phyloP scores from a whole-genome alignment of 2,113 vertebrate genomes.

The Noctilio leporinus region DNA sequence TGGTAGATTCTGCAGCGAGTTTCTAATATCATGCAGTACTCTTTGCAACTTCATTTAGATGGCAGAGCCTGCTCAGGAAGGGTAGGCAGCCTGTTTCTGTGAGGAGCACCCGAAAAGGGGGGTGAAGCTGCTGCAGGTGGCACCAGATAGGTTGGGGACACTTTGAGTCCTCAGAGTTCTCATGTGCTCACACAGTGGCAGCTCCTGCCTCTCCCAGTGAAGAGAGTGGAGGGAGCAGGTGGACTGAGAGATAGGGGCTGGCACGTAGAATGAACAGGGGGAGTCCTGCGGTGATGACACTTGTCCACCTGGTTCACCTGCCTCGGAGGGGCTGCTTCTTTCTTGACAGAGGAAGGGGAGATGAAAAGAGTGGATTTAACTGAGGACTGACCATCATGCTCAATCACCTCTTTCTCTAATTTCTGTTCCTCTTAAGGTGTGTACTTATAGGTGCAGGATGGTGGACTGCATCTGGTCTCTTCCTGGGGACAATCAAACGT shows the following conservation, averaged over 20 bases:
- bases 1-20: slow-evolving; percentile 89
- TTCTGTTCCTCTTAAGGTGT: slow-evolving; percentile 70
- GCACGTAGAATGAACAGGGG: slow-evolving; percentile 59
- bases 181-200: slow-evolving; percentile 75
- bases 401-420: not conserved
- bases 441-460: slow-evolving; percentile 88
- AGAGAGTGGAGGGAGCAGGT: slow-evolving; percentile 85
- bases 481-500: slow-evolving; percentile 86
- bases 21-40: slow-evolving; percentile 93
- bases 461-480: slow-evolving; percentile 82
- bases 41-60: slow-evolving; percentile 94
- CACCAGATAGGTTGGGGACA: slow-evolving; percentile 82
- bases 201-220: slow-evolving; percentile 81
- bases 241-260: slow-evolving; percentile 79
- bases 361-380: slow-evolving; percentile 83
- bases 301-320: slow-evolving; percentile 57
- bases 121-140: slow-evolving; percentile 62
- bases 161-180: slow-evolving; percentile 88
- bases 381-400: slow-evolving; percentile 43
- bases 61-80: slow-evolving; percentile 66
- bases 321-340: slow-evolving; percentile 48
- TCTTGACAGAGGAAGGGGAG: slow-evolving; percentile 72
- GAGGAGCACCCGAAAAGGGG: slow-evolving; percentile 74
- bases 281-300: slow-evolving; percentile 57
- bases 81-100: slow-evolving; percentile 66